A percentile compares a stretch with the other conserved stretches of the same genome.
phyloP scores from a whole-genome alignment of 2,797 vertebrate species.

The Hypotaenidia philippensis region DNA sequence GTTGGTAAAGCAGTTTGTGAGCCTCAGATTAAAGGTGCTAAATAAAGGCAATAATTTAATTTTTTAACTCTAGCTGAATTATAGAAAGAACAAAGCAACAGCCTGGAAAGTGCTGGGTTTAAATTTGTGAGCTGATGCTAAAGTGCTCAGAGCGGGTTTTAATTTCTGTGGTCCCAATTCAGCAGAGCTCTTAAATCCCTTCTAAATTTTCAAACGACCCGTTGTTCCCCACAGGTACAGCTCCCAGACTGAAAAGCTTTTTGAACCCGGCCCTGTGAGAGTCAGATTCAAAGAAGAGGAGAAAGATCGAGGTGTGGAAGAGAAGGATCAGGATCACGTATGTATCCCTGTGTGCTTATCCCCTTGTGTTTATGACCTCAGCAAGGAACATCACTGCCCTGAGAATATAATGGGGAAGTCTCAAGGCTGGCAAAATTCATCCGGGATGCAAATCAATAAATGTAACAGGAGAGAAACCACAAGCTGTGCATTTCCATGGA shows the following conservation, averaged over 20 bases:
- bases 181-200: neutral
- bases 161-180: neutral
- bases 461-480: slow-evolving; percentile 62
- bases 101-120: neutral
- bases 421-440: slow-evolving; percentile 57
- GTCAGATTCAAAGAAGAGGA: too few species aligned
- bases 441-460: slow-evolving; percentile 82
- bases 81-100: neutral
- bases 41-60: slow-evolving; percentile 3
- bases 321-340: neutral
- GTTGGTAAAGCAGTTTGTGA: neutral
- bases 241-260: neutral
- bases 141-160: neutral
- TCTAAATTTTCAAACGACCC: neutral
- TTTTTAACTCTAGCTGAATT: neutral
- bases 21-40: slow-evolving; percentile 44
- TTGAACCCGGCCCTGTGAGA: neutral
- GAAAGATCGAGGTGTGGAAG: neutral
- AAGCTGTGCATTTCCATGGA: slow-evolving; percentile 78
- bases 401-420: neutral
- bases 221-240: neutral
- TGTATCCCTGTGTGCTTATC: neutral
- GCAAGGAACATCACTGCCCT: neutral
- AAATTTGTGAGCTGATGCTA: neutral
- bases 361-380: neutral